Conservation (phyloP, 2,888 invertebrate species). For the Cryptus armator region DNA sequence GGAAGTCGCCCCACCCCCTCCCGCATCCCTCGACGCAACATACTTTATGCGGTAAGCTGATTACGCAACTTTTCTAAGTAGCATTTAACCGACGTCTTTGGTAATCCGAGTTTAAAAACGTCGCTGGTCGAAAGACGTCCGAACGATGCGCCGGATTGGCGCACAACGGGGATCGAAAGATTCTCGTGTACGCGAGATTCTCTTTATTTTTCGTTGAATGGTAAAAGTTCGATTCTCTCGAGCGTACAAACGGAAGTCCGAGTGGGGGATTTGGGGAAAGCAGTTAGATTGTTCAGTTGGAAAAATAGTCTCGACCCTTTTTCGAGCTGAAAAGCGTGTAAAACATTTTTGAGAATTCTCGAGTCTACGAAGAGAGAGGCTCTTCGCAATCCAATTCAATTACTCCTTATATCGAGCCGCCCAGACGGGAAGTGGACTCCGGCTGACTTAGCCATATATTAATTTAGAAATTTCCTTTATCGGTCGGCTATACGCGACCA, state of each 20-base stretch:
- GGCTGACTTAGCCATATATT: constrained; percentile 48
- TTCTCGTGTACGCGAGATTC: background rate
- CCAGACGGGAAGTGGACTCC: constrained; percentile 3
- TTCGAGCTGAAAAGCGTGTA: background rate
- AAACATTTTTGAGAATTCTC: constrained; percentile 27
- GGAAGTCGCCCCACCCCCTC: constrained; percentile 54
- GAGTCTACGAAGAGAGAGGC: background rate
- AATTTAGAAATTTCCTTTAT: constrained; percentile 59
- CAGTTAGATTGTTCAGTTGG: constrained; percentile 28
- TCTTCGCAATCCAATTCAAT: constrained; percentile 11
- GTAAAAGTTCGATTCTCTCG: constrained; percentile 53
- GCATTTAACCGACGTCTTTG: constrained; percentile 69
- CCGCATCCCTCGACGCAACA: constrained; percentile 41
- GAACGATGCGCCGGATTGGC: constrained; percentile 1
- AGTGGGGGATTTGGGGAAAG: background rate
- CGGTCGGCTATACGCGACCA: constrained; percentile 28
- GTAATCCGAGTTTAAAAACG: constrained; percentile 66
- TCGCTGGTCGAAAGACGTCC: background rate
- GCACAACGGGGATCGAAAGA: background rate
- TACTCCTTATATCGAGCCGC: background rate
- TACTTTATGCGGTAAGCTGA: constrained; percentile 72
- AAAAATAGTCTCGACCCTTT: constrained; percentile 32
- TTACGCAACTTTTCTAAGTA: constrained; percentile 74
- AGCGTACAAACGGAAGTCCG: constrained; percentile 4
- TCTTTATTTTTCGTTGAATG: constrained; percentile 48